Conservation (phyloP, 2,888 invertebrate species). For the Pterostichus niger region DNA sequence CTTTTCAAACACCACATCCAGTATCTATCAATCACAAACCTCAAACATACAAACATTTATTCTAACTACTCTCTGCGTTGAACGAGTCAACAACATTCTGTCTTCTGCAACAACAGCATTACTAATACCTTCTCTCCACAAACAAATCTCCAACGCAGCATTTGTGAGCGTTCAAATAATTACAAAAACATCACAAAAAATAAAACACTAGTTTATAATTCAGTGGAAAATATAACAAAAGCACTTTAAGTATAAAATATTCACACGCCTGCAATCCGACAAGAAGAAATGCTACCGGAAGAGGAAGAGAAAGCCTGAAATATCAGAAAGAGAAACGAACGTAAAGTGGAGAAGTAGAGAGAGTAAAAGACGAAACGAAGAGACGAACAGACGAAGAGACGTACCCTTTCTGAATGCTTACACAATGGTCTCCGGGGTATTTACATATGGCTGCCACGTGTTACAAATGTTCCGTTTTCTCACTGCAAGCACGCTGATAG, state of each 20-base stretch:
- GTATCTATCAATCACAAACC: too few species aligned
- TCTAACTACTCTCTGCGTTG: too few species aligned
- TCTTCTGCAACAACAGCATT: too few species aligned
- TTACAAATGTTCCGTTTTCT: conserved; percentile 59
- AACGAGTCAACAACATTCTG: too few species aligned
- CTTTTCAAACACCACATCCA: too few species aligned
- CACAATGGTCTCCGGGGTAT: conserved; percentile 60
- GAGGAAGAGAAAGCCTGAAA: conserved; percentile 8
- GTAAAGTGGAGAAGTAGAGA: background rate
- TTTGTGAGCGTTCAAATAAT: conserved; percentile 2
- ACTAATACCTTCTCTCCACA: background rate
- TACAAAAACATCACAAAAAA: conserved; percentile 55
- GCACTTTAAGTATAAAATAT: conserved; percentile 66
- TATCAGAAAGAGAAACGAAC: background rate
- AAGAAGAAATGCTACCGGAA: conserved; percentile 28
- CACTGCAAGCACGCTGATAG: conserved; percentile 28
- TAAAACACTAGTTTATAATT: conserved; percentile 59
- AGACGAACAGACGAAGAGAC: background rate
- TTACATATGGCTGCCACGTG: conserved; percentile 64
- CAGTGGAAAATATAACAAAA: conserved; percentile 47
- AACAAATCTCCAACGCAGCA: conserved; percentile 11
- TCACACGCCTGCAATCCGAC: conserved; percentile 59
- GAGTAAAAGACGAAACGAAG: background rate
- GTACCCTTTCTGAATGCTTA: conserved; percentile 31
- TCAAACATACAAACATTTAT: too few species aligned